These are phyloP conservation scores for Carposina sasakii DNA, from an alignment of 1,140 invertebrate genomes.

Conservation along the genomic window DNA sequence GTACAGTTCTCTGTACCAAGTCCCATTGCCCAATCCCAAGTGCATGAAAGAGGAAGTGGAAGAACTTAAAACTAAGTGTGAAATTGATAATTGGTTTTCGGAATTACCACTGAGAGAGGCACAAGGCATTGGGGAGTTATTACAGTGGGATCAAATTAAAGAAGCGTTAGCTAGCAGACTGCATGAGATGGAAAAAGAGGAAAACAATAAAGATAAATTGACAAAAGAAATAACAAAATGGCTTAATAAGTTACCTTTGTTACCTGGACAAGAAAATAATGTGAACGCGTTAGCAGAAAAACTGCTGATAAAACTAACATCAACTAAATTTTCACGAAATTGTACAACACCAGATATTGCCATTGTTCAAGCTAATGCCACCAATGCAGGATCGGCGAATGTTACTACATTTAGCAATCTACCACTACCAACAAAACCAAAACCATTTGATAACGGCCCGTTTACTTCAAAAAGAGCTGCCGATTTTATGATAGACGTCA, in stretches of 20 bases:
- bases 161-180: conserved; percentile 33
- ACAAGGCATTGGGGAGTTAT: conserved; percentile 15
- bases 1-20: conserved; percentile 30
- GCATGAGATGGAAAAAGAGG: conserved; percentile 30
- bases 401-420: no score
- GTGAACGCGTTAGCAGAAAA: no score
- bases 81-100: conserved; percentile 40
- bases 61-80: conserved; percentile 38
- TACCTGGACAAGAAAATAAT: no score
- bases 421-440: no score
- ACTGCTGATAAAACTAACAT: no score
- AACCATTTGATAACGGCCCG: no score
- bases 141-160: conserved; percentile 36
- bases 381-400: no score
- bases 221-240: conserved; percentile 36
- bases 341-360: no score
- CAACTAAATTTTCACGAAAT: no score
- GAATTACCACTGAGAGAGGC: conserved; percentile 29
- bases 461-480: no score
- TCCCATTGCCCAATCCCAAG: conserved; percentile 30
- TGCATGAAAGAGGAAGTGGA: conserved; percentile 34
- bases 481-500: no score
- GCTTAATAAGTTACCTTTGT: conserved; percentile 32
- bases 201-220: conserved; percentile 23
- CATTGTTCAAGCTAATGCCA: no score